Conservation (phyloP, 92 coral and sea anemone genomes). For the Nematostella vectensis region DNA sequence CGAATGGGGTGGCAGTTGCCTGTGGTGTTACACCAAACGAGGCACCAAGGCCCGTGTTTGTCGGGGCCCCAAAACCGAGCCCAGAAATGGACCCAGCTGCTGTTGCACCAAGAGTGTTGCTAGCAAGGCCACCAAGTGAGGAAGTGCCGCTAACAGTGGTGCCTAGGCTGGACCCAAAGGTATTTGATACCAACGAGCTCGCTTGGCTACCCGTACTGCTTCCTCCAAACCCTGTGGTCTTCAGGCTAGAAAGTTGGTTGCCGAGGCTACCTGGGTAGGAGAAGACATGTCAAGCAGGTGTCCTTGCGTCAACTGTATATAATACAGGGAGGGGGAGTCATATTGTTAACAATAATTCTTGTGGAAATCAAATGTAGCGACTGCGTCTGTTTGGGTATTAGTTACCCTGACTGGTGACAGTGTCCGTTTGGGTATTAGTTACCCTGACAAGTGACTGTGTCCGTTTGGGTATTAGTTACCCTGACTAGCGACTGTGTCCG, state of each 20-base stretch:
- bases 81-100: conserved; percentile 35
- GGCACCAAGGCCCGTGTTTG: conserved; percentile 29
- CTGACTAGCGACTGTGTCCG: no score
- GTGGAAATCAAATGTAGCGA: no score
- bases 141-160: conserved; percentile 58
- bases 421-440: no score
- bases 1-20: conserved; percentile 30
- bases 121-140: conserved; percentile 15
- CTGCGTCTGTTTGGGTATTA: no score
- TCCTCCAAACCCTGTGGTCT: not conserved
- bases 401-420: no score
- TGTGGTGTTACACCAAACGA: conserved; percentile 36
- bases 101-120: conserved; percentile 32
- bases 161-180: conserved; percentile 34
- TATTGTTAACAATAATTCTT: no score
- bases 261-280: no score
- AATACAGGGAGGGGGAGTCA: no score
- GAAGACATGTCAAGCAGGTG: no score
- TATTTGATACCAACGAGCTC: conserved; percentile 1
- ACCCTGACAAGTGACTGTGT: no score
- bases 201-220: conserved; percentile 14
- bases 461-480: no score
- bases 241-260: not conserved
- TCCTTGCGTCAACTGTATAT: no score
- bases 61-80: conserved; percentile 51